Percentiles rank a stretch among this genome's conserved stretches.
Conservation (phyloP, 2,113 vertebrate genomes). For the Catharus fuscescens region DNA sequence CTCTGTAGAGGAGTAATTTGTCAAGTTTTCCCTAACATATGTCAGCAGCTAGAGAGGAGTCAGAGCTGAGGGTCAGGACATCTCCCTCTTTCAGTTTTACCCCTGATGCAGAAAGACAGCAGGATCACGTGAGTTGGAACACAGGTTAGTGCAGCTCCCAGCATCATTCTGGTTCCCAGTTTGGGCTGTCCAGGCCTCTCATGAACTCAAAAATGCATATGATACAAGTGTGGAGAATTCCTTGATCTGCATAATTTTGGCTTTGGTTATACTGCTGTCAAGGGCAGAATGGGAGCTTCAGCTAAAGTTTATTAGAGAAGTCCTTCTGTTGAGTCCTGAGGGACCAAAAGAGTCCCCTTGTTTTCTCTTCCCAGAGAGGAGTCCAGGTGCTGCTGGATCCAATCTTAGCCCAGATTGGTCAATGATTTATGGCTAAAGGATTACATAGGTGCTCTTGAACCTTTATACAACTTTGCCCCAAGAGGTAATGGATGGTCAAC, state of each 20-base stretch:
- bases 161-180: not conserved
- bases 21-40: rapidly evolving
- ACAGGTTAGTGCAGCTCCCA: not conserved
- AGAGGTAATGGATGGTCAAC: not conserved
- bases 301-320: not conserved
- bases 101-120: not conserved
- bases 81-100: not conserved
- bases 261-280: not conserved
- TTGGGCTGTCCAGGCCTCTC: not conserved
- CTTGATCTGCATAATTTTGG: not conserved
- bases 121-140: rapidly evolving
- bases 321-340: not conserved
- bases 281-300: not conserved
- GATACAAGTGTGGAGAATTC: not conserved
- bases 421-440: not conserved
- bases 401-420: not conserved
- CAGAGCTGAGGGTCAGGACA: not conserved
- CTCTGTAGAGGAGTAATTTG: not conserved
- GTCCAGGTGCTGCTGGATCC: not conserved
- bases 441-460: not conserved
- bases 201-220: not conserved
- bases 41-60: not conserved
- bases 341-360: not conserved
- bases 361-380: not conserved
- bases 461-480: not conserved